Evolutionary conservation across 1,140 invertebrate species (phyloP).

Genomic region (Drosophila lacertosa): DNA sequence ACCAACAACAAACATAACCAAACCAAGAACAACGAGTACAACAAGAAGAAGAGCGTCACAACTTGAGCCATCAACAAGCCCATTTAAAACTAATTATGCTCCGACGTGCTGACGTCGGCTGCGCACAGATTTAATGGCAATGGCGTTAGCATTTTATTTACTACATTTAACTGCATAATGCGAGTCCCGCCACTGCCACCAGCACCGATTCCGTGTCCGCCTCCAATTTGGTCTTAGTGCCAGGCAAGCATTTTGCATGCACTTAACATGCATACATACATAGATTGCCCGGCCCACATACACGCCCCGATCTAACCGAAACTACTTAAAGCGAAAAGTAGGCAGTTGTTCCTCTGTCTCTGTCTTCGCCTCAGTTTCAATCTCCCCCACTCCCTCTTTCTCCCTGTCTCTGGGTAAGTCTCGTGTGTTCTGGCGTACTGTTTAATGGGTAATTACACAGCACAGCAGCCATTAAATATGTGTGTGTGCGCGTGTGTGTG

Average conservation of each 20-base stretch:
- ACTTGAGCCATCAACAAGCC: conserved; percentile 59
- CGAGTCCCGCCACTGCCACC: conserved; percentile 16
- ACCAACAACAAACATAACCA: background rate
- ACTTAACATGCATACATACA: conserved; percentile 41
- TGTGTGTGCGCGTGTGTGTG: conserved; percentile 18
- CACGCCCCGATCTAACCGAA: conserved; percentile 56
- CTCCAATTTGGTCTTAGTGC: conserved; percentile 31
- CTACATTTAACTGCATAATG: conserved; percentile 78
- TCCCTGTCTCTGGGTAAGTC: conserved; percentile 13
- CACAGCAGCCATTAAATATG: conserved; percentile 68
- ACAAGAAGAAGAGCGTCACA: conserved; percentile 19
- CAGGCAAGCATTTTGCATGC: conserved; percentile 62
- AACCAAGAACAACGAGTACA: conserved; percentile 1
- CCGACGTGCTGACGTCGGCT: conserved; percentile 55
- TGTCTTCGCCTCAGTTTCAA: background rate
- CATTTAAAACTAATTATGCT: conserved; percentile 72
- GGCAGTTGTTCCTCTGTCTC: conserved; percentile 45
- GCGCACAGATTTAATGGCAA: conserved; percentile 63
- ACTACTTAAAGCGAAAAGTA: conserved; percentile 69
- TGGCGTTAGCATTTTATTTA: conserved; percentile 77
- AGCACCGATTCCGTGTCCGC: conserved; percentile 6
- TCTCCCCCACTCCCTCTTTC: background rate
- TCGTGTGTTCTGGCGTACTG: conserved; percentile 48
- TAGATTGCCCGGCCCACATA: conserved; percentile 4
- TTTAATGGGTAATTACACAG: conserved; percentile 79